These are phyloP conservation scores for Acanthornis magna DNA, from an alignment of 2,797 vertebrate genomes.

Conservation along the genomic window DNA sequence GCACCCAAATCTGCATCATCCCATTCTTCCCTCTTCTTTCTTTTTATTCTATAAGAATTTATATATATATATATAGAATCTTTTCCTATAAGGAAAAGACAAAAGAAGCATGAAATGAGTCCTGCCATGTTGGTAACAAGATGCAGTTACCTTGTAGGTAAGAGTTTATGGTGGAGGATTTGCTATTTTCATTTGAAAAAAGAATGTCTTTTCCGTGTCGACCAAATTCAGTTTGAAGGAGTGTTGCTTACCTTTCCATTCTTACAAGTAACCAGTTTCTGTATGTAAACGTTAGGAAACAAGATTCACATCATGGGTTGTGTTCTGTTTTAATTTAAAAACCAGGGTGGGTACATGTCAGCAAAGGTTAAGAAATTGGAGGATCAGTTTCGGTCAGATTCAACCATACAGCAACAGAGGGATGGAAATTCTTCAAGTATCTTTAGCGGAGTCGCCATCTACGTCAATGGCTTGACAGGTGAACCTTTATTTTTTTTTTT, in stretches of 20 bases:
- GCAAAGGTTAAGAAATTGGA: slow-evolving; percentile 95
- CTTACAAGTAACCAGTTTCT: neutral
- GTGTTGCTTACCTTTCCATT: neutral
- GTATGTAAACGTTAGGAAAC: neutral
- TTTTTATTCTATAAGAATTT: neutral
- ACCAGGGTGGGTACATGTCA: slow-evolving; percentile 94
- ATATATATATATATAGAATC: neutral
- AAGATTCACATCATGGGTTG: neutral
- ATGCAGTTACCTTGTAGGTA: neutral
- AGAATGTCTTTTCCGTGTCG: neutral
- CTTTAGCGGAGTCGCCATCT: slow-evolving; percentile 93
- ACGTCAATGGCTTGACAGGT: slow-evolving; percentile 98
- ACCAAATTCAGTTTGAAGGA: neutral
- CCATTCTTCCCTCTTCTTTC: neutral
- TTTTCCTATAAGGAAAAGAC: neutral
- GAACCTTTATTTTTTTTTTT: neutral
- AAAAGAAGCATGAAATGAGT: neutral
- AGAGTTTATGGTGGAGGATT: neutral
- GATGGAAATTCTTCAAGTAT: slow-evolving; percentile 85
- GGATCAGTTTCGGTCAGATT: slow-evolving; percentile 89
- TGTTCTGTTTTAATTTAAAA: slow-evolving; percentile 49
- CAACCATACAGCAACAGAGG: slow-evolving; percentile 83
- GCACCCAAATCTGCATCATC: neutral
- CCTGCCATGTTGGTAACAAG: neutral
- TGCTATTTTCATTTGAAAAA: neutral